Percentiles rank a stretch among this genome's conserved stretches.
These are phyloP conservation scores for Leptodactylus fuscus DNA, from an alignment of 2,113 vertebrate species.

Conservation along the genomic window DNA sequence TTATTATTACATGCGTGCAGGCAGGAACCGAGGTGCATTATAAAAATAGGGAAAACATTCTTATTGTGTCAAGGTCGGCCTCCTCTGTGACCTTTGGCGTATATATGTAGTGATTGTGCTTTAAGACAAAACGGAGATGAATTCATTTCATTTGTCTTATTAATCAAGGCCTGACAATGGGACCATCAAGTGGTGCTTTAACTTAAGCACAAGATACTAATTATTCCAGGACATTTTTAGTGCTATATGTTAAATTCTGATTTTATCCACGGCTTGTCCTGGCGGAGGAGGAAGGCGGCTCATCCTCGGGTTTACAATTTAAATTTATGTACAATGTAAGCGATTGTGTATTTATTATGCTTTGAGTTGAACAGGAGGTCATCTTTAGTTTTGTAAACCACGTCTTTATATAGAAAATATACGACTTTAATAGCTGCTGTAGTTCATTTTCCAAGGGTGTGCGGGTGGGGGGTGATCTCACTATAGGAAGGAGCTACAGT, in stretches of 20 bases:
- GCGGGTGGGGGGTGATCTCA: neutral
- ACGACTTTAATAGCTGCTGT: neutral
- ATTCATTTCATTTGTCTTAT: slow-evolving; percentile 45
- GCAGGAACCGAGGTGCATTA: slow-evolving; percentile 76
- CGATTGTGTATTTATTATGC: slow-evolving; percentile 36
- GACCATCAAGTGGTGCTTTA: slow-evolving; percentile 43
- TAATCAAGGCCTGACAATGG: slow-evolving; percentile 47
- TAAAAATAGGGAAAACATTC: slow-evolving; percentile 71
- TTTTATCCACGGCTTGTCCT: slow-evolving; percentile 21
- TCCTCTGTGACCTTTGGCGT: slow-evolving; percentile 76
- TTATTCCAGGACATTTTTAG: slow-evolving; percentile 34
- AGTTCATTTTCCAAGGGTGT: neutral
- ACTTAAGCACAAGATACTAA: slow-evolving; percentile 50
- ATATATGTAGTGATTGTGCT: slow-evolving; percentile 54
- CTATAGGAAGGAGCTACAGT: neutral
- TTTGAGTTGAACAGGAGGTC: slow-evolving; percentile 45
- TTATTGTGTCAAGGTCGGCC: slow-evolving; percentile 76
- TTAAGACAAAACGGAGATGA: slow-evolving; percentile 62
- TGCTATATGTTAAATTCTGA: slow-evolving; percentile 23
- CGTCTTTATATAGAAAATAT: neutral
- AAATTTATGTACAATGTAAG: slow-evolving; percentile 43
- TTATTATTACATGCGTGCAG: slow-evolving; percentile 81
- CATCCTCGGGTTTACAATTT: slow-evolving; percentile 48
- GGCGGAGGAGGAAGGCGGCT: neutral
- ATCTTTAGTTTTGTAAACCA: slow-evolving; percentile 14